Evolutionary conservation across 1,140 invertebrate species (phyloP).

Genomic region (Notospermus geniculatus): DNA sequence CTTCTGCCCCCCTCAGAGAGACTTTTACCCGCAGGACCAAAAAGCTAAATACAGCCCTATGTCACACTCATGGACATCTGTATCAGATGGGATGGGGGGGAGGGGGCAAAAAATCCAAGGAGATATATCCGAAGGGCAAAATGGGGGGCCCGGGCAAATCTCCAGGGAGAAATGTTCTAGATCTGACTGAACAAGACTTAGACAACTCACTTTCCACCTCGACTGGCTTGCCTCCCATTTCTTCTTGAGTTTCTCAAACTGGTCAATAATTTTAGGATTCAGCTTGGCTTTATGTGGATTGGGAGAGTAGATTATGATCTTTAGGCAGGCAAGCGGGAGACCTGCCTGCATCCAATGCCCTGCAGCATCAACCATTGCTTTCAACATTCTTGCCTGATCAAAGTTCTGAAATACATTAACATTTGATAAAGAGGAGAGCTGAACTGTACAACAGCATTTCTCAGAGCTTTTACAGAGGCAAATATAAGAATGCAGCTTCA

Average conservation of each 20-base stretch:
- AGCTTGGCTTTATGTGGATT: conserved; percentile 15
- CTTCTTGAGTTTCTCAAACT: conserved; percentile 29
- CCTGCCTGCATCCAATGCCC: conserved; percentile 47
- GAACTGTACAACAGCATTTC: too few species aligned
- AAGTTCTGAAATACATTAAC: conserved; percentile 25
- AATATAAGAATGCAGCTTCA: not conserved
- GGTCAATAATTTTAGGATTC: conserved; percentile 11
- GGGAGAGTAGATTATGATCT: conserved; percentile 41
- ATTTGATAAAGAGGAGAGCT: not conserved
- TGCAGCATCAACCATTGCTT: conserved; percentile 40
- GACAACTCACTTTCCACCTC: not conserved
- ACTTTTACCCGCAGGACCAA: too few species aligned
- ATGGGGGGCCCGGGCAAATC: too few species aligned
- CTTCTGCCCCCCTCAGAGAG: too few species aligned
- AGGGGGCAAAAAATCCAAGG: too few species aligned
- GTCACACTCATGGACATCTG: too few species aligned
- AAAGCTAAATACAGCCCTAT: too few species aligned
- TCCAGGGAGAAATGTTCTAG: too few species aligned
- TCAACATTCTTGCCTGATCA: conserved; percentile 25
- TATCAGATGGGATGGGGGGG: too few species aligned
- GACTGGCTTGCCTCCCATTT: conserved; percentile 22
- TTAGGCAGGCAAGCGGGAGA: conserved; percentile 39
- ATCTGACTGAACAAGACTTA: too few species aligned
- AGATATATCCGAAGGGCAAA: too few species aligned
- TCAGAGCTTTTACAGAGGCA: too few species aligned